Conservation (phyloP, 2,797 vertebrate genomes). For the Anguilla obscura region DNA sequence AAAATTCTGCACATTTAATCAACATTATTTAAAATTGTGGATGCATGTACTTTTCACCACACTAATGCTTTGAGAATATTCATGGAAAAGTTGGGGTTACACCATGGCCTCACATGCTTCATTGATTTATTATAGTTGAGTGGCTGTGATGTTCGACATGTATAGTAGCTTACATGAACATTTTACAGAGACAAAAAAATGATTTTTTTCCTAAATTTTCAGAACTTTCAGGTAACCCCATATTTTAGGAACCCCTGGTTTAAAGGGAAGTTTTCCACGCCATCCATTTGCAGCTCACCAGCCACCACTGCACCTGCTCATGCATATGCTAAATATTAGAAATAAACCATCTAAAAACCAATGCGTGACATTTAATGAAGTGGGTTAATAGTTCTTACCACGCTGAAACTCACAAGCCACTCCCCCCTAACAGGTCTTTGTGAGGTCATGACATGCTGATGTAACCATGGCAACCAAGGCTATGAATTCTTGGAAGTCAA, state of each 20-base stretch:
- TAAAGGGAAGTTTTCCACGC: too few relatives aligned
- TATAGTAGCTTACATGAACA: too few relatives aligned
- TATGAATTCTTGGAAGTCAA: slow-evolving; percentile 76
- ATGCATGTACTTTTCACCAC: neutral
- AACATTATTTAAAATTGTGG: neutral
- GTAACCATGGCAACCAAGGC: slow-evolving; percentile 74
- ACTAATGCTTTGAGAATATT: neutral
- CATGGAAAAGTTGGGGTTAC: neutral
- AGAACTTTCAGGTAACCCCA: too few relatives aligned
- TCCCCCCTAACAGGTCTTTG: neutral
- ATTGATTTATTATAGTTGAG: too few relatives aligned
- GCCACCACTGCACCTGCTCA: too few relatives aligned
- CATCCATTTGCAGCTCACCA: too few relatives aligned
- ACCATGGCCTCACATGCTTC: too few relatives aligned
- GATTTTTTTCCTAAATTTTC: too few relatives aligned
- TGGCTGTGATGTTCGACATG: too few relatives aligned
- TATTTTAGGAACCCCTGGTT: too few relatives aligned
- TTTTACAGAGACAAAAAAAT: too few relatives aligned
- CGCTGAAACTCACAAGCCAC: neutral
- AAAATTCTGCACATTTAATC: neutral
- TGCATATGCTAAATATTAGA: neutral
- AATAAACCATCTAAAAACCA: neutral
- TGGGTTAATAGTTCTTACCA: neutral
- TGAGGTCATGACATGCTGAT: slow-evolving; percentile 66
- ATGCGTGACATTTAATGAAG: neutral